These are phyloP conservation scores for Lissocephala sabroskyi DNA, from an alignment of 2,888 invertebrate species.

Conservation along the genomic window DNA sequence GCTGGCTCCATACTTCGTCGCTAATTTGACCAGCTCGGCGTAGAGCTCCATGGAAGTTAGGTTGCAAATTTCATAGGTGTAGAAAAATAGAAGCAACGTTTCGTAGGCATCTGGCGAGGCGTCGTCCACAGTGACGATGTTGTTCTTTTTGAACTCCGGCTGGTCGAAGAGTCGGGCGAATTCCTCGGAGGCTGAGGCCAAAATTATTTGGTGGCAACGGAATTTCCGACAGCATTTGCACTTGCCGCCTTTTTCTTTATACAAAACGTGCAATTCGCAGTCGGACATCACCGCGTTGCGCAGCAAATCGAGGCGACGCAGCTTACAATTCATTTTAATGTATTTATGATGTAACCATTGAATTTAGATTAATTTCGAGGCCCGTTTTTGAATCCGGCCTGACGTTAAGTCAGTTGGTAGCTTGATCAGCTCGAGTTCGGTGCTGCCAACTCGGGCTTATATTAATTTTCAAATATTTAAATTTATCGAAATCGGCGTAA, in stretches of 20 bases:
- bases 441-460: background rate
- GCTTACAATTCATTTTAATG: conserved; percentile 43
- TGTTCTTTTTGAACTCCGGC: conserved; percentile 17
- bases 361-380: background rate
- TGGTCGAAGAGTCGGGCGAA: conserved; percentile 31
- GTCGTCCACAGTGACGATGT: conserved; percentile 28
- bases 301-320: conserved; percentile 40
- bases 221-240: conserved; percentile 24
- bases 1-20: conserved; percentile 32
- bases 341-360: too few relatives aligned
- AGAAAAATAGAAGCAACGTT: conserved; percentile 37
- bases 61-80: conserved; percentile 41
- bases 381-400: background rate
- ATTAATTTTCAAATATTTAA: background rate
- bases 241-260: conserved; percentile 4
- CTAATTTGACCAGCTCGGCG: conserved; percentile 32
- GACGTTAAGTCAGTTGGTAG: background rate
- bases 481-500: background rate
- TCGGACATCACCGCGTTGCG: conserved; percentile 34
- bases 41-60: conserved; percentile 28
- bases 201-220: conserved; percentile 33
- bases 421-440: background rate
- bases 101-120: conserved; percentile 42
- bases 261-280: conserved; percentile 34
- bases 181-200: conserved; percentile 40